phyloP scores from a whole-genome alignment of 2,797 vertebrate species.

The Hydrocynus forskahlii region DNA sequence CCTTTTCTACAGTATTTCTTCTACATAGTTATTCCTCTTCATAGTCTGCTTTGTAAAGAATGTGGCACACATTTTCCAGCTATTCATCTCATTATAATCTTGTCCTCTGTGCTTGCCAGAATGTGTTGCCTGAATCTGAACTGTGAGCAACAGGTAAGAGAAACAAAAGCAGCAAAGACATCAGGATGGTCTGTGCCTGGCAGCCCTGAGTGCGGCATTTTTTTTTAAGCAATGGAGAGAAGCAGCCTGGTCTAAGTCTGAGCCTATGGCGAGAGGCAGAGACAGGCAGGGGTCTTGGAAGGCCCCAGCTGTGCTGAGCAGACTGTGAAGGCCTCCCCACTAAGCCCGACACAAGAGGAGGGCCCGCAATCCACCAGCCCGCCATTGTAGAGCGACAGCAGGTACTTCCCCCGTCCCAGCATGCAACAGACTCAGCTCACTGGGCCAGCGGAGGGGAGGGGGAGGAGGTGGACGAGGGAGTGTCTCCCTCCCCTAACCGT shows the following conservation, averaged over 20 bases:
- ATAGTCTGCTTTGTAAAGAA: not conserved
- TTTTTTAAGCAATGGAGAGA: slow-evolving; percentile 15
- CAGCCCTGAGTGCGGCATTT: too few relatives aligned
- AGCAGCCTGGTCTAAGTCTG: not conserved
- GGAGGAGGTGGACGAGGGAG: slow-evolving; percentile 63
- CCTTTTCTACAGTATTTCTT: not conserved
- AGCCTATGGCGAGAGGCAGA: slow-evolving; percentile 61
- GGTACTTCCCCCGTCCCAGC: slow-evolving; percentile 80
- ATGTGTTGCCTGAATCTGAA: not conserved
- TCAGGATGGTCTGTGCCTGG: not conserved
- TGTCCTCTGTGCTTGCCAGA: not conserved
- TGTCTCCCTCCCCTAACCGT: slow-evolving; percentile 13
- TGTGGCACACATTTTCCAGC: not conserved
- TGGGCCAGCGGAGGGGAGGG: slow-evolving; percentile 73
- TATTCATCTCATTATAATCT: not conserved
- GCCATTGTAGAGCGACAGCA: slow-evolving; percentile 86
- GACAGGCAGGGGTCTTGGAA: slow-evolving; percentile 69
- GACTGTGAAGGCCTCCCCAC: slow-evolving; percentile 79
- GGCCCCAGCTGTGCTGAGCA: slow-evolving; percentile 82
- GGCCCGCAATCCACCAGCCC: slow-evolving; percentile 79
- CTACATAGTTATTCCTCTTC: not conserved
- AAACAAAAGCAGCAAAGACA: slow-evolving; percentile 2
- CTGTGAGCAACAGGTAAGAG: slow-evolving; percentile 8
- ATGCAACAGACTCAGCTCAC: slow-evolving; percentile 77
- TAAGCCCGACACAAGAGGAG: slow-evolving; percentile 82